phyloP scores from a whole-genome alignment of 2,888 invertebrate species.

The Mactromeris polynyma region DNA sequence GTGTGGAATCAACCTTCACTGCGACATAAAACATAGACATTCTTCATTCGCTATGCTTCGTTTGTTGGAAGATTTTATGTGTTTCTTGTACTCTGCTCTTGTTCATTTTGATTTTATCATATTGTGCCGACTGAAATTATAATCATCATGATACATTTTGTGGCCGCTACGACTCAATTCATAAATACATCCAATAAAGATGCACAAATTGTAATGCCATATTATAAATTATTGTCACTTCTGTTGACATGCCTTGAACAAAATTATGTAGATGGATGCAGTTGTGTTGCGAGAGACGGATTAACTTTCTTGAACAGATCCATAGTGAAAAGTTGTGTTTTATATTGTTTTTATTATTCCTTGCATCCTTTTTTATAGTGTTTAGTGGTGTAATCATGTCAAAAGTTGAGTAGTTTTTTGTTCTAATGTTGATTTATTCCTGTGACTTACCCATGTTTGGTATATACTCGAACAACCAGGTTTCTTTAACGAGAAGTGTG shows the following conservation, averaged over 20 bases:
- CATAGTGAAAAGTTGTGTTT: background rate
- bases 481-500: background rate
- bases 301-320: background rate
- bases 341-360: background rate
- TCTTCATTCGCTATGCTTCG: background rate
- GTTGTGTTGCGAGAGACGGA: background rate
- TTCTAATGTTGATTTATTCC: background rate
- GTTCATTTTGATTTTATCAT: background rate
- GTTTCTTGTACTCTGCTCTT: background rate
- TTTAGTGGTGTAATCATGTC: slow-evolving; percentile 1
- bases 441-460: background rate
- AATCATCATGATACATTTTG: background rate
- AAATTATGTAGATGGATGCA: background rate
- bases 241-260: background rate
- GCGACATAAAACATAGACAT: background rate
- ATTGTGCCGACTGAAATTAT: background rate
- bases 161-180: background rate
- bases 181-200: too few relatives aligned
- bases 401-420: background rate
- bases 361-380: background rate
- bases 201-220: too few relatives aligned
- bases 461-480: background rate
- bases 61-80: background rate
- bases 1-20: background rate
- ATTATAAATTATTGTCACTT: too few relatives aligned